These are phyloP conservation scores for Eubucco bourcierii DNA, from an alignment of 2,113 vertebrate genomes.

Conservation along the genomic window DNA sequence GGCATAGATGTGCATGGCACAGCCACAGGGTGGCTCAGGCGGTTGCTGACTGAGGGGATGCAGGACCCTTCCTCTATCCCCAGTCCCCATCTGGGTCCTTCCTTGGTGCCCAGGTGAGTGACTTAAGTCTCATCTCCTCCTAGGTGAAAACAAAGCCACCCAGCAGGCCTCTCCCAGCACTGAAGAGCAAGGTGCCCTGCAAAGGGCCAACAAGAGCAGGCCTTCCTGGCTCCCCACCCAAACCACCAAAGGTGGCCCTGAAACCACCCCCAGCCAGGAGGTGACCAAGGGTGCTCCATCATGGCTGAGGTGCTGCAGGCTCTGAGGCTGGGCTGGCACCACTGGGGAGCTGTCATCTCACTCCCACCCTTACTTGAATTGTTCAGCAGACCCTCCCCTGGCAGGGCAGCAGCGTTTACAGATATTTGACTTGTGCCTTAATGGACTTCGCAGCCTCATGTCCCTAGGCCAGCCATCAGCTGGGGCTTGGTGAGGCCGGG, in stretches of 20 bases:
- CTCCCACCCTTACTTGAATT: slow-evolving; percentile 5
- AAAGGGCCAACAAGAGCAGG: not conserved
- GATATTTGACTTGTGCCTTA: slow-evolving; percentile 42
- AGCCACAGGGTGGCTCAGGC: rapidly evolving
- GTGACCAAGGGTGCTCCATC: not conserved
- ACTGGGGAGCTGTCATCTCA: rapidly evolving
- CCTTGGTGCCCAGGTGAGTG: not conserved
- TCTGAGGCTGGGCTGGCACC: not conserved
- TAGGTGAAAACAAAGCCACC: slow-evolving; percentile 1
- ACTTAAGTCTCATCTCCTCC: rapidly evolving
- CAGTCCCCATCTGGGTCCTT: not conserved
- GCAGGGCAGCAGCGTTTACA: slow-evolving; percentile 10
- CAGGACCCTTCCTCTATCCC: not conserved
- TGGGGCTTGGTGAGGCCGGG: not conserved
- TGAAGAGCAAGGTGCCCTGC: not conserved
- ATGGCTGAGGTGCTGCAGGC: rapidly evolving
- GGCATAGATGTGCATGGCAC: rapidly evolving
- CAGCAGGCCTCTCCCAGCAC: slow-evolving; percentile 10
- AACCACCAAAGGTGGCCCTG: not conserved
- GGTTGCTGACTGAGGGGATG: too few species aligned
- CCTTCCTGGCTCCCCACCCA: rapidly evolving
- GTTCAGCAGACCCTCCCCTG: not conserved
- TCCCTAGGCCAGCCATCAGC: not conserved
- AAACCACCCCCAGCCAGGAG: not conserved
- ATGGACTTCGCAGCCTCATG: not conserved